Conservation (phyloP, 2,888 invertebrate genomes). For the Branchipolynoe longqiensis region DNA sequence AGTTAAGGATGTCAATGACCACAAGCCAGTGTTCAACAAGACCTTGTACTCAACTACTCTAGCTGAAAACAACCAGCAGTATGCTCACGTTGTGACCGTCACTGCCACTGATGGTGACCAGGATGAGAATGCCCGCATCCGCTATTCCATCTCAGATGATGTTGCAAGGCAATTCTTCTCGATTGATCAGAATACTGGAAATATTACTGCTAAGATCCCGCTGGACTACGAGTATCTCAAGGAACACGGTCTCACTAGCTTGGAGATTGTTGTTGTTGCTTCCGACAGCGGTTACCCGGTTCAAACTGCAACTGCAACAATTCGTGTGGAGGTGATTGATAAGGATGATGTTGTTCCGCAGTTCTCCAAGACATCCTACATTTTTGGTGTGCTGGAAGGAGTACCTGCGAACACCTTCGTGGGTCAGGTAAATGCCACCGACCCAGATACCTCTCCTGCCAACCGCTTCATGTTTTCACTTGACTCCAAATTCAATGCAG, state of each 20-base stretch:
- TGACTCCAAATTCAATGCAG: conserved; percentile 9
- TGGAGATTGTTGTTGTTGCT: conserved; percentile 63
- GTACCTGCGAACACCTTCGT: conserved; percentile 10
- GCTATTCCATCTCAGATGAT: conserved; percentile 82
- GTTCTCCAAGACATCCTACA: conserved; percentile 59
- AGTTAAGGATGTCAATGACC: conserved; percentile 93
- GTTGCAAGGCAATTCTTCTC: conserved; percentile 85
- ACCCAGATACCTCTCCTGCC: conserved; percentile 47
- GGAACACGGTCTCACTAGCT: conserved; percentile 20
- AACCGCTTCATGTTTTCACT: conserved; percentile 49
- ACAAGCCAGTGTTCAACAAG: conserved; percentile 95
- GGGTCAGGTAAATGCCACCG: conserved; percentile 53
- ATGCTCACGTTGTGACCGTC: conserved; percentile 79
- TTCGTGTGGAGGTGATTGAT: conserved; percentile 63
- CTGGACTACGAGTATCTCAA: conserved; percentile 62
- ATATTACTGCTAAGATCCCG: conserved; percentile 55
- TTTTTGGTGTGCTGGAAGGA: conserved; percentile 46
- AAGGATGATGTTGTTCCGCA: conserved; percentile 67
- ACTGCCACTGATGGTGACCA: conserved; percentile 76
- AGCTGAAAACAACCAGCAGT: conserved; percentile 79
- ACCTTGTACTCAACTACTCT: conserved; percentile 89
- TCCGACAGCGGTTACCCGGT: conserved; percentile 63
- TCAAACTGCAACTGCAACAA: conserved; percentile 57
- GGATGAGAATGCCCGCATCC: conserved; percentile 71
- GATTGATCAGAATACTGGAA: conserved; percentile 57